Evolutionary conservation across 2,113 vertebrate genomes (phyloP).

Genomic region (Percopsis transmontana): DNA sequence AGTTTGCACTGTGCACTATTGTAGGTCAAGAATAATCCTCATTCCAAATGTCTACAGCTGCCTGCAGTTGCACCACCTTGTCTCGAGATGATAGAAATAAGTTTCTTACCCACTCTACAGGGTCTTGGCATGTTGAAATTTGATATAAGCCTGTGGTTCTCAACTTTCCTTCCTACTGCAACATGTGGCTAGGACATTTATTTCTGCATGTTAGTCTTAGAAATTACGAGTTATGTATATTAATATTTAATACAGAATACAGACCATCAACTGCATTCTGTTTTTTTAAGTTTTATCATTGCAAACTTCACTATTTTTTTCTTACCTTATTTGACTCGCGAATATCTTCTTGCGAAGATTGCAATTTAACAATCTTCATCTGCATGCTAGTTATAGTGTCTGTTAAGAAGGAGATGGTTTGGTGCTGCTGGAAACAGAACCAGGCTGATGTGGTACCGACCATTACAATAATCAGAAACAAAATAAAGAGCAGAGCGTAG

Average conservation of each 20-base stretch:
- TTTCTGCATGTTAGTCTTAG: not conserved
- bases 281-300: not conserved
- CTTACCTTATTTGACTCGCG: slow-evolving; percentile 70
- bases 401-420: slow-evolving; percentile 67
- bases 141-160: slow-evolving; percentile 51
- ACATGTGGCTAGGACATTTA: slow-evolving; percentile 19
- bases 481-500: slow-evolving; percentile 37
- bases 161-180: slow-evolving; percentile 37
- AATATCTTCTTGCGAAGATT: slow-evolving; percentile 69
- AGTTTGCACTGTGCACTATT: not conserved
- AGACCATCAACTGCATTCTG: not conserved
- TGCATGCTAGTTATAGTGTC: slow-evolving; percentile 70
- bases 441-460: slow-evolving; percentile 56
- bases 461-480: slow-evolving; percentile 56
- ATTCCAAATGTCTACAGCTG: slow-evolving; percentile 57
- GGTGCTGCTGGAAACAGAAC: slow-evolving; percentile 76
- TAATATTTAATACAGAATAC: not conserved
- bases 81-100: slow-evolving; percentile 61
- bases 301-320: not conserved
- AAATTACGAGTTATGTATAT: no score
- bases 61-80: slow-evolving; percentile 4
- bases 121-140: slow-evolving; percentile 58
- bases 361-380: slow-evolving; percentile 70
- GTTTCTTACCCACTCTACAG: slow-evolving; percentile 51
- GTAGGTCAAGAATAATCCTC: slow-evolving; percentile 36